phyloP scores from a whole-genome alignment of 2,888 invertebrate genomes.

The Diloba caeruleocephala region DNA sequence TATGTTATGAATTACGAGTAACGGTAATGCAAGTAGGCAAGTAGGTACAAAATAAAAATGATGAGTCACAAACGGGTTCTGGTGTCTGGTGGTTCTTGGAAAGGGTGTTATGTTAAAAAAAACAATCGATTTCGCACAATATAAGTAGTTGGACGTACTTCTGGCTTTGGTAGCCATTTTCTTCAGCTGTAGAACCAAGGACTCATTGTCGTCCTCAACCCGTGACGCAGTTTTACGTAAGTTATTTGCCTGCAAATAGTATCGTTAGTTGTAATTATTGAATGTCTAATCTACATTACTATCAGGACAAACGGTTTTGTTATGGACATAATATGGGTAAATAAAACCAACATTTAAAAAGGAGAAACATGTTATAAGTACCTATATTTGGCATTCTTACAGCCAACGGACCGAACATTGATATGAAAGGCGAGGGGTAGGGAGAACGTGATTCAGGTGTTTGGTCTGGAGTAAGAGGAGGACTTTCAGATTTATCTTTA shows the following conservation, averaged over 20 bases:
- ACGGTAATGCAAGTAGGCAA: constrained; percentile 55
- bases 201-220: constrained; percentile 99
- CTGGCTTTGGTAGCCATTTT: constrained; percentile 97
- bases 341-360: constrained; percentile 64
- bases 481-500: constrained; percentile 83
- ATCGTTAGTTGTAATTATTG: constrained; percentile 76
- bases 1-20: constrained; percentile 50
- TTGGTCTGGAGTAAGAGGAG: constrained; percentile 81
- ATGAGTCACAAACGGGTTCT: constrained; percentile 60
- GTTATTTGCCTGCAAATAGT: constrained; percentile 94
- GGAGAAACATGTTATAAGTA: constrained; percentile 69
- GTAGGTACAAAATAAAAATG: constrained; percentile 55
- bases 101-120: constrained; percentile 68
- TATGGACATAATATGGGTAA: constrained; percentile 45
- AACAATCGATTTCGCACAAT: constrained; percentile 76
- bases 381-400: constrained; percentile 86
- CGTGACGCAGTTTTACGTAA: constrained; percentile 96
- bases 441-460: constrained; percentile 62
- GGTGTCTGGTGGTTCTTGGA: constrained; percentile 50
- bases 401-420: constrained; percentile 84
- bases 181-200: constrained; percentile 97
- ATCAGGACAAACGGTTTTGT: constrained; percentile 46
- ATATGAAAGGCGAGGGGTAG: constrained; percentile 78
- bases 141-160: constrained; percentile 90
- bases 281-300: constrained; percentile 56